These are phyloP conservation scores for Copidosoma floridanum DNA, from an alignment of 1,140 invertebrate genomes.

Conservation along the genomic window DNA sequence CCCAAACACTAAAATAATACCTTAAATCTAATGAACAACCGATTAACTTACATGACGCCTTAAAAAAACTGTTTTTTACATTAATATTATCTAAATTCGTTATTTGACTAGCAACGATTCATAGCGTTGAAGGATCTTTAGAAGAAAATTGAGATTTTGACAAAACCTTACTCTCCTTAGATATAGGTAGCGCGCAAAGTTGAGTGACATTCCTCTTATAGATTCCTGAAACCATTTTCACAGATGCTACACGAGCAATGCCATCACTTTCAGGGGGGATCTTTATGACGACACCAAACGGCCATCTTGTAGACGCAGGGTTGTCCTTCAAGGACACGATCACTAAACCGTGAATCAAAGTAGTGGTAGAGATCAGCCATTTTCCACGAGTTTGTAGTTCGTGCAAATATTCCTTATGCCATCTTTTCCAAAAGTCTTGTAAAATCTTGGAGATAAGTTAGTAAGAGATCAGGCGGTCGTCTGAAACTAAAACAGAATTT, in stretches of 20 bases:
- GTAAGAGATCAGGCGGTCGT: neutral
- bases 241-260: too few relatives aligned
- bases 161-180: neutral
- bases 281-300: neutral
- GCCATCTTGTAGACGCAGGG: neutral
- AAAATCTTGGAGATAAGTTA: neutral
- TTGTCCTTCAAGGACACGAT: neutral
- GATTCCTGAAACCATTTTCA: too few relatives aligned
- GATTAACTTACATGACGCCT: neutral
- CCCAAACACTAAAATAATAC: too few relatives aligned
- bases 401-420: too few relatives aligned
- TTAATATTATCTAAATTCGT: too few relatives aligned
- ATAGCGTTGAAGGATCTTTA: neutral
- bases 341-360: neutral
- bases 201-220: neutral
- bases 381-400: too few relatives aligned
- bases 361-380: neutral
- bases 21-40: too few relatives aligned
- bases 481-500: neutral
- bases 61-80: neutral
- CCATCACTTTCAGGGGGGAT: too few relatives aligned
- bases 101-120: too few relatives aligned
- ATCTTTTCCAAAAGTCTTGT: too few relatives aligned
- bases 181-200: too few relatives aligned
- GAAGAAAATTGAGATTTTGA: neutral